Evolutionary conservation across 2,888 invertebrate genomes (phyloP), one percentile per base, ranked within the genome.

Genomic region (Gryllus longicercus): DNA sequence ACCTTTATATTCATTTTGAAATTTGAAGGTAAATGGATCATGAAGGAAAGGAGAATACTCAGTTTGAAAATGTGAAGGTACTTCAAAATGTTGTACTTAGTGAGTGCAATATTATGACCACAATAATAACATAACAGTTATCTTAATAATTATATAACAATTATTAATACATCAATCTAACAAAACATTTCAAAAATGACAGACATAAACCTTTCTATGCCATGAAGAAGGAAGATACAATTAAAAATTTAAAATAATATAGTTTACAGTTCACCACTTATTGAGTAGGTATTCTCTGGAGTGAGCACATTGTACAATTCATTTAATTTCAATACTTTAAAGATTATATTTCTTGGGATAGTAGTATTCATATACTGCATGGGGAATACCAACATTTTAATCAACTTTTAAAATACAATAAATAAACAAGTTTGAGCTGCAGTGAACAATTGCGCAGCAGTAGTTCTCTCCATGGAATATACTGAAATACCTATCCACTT

Each of bases 21-120:
- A 38, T 38, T 38, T 38, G 38, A 38, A 38, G 38, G 38, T 38
- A 38, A 38, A 38, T 38, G 38, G 38, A 38, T 38, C 38, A 38
- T 38, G 38, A 38, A 38, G 38, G 38, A 38, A 38, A 38, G 38
- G 38, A 38, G 38, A 38, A 38, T 38, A 5, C 38, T 38, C 38
- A 38, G 38, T 38, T 38, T 38, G 38, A 38, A 38, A 38, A 38
- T 38, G 38, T 38, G 38, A 38, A 38, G 38, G 38, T 38, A 38
- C 38, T 38, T 38, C 38, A 63, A 63, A 63, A 63, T 63, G n/a
- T n/a, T 63, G 63, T 63, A n/a, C 14, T 63, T 18, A 18, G 14
- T n/a, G n/a, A 63, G n/a, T 63, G 63, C 63, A 63, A 63, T 63
- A 63, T 63, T 63, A 63, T 63, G 63, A 63, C 63, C 63, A 63